Percentiles rank a stretch among this genome's conserved stretches.
These are phyloP conservation scores for Nyctibius bracteatus DNA, from an alignment of 2,113 vertebrate species.

Conservation along the genomic window DNA sequence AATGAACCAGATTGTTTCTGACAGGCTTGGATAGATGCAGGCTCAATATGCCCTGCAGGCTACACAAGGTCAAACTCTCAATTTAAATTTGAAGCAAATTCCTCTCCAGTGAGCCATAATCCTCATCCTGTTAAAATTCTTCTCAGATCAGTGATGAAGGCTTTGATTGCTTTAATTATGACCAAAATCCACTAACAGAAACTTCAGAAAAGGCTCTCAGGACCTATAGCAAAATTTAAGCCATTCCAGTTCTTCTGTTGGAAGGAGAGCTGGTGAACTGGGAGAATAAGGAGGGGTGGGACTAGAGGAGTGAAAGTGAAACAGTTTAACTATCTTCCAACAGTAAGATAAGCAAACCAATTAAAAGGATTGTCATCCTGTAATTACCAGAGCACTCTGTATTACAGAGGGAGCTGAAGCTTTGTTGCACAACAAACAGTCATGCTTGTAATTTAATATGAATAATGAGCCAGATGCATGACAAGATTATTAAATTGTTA, in stretches of 20 bases:
- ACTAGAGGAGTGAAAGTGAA: background rate
- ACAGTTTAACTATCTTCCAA: conserved; percentile 4
- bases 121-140: background rate
- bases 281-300: background rate
- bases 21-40: background rate
- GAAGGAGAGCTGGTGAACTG: background rate
- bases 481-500: conserved; percentile 61
- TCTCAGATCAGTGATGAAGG: background rate
- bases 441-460: conserved; percentile 45
- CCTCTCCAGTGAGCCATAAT: background rate
- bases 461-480: conserved; percentile 57
- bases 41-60: background rate
- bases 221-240: background rate
- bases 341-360: conserved; percentile 44
- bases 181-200: conserved; percentile 13
- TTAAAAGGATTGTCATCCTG: conserved; percentile 42
- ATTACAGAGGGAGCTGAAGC: background rate
- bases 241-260: background rate
- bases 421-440: conserved; percentile 54
- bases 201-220: background rate
- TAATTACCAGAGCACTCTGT: conserved; percentile 26
- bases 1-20: background rate
- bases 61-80: background rate
- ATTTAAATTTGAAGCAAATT: background rate
- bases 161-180: conserved; percentile 15